Base-by-base conservation (phyloP, 2,797 vertebrate genomes). In the Acomys russatus region DNA sequence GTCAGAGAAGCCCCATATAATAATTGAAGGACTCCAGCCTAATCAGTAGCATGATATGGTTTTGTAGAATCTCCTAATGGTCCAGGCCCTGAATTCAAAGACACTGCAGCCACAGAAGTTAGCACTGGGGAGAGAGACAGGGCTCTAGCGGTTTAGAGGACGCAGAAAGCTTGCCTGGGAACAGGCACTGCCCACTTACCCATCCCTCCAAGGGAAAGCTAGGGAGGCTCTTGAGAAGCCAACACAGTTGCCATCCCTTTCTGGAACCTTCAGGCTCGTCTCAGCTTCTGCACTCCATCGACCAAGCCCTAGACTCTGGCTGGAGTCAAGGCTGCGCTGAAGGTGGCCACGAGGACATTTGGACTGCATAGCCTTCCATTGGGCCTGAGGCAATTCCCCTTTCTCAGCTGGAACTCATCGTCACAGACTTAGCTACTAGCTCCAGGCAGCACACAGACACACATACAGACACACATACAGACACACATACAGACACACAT, bases 301-400 rank as follows among this genome's bases (percentile, higher is more conserved):
- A 10, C 49, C 66, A 76, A 95, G 8, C 51, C 95, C 84, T 79
- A 59, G 25, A 9, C 85, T 63, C 35, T 92, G 73, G 96, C 91
- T 54, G 68, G 90, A 73, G 78, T n/a, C 66, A 92, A 73, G 70
- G 56, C 56, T 2, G 59, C 30, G 18, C 78, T 78, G 94, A 73
- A 87, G 89, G 61, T 6, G 30, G 91, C 20, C 86, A 84, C 86
- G 28, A 91, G 84, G 38, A 35, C 51, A 80, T 87, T 90, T 70
- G 30, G 56, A 9, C 92, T 95, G 78, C 33, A 78, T 66, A 83
- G 38, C 87, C 64, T 98, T 97, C 92, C 96, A 97, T 95, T 95
- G 97, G 95, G 94, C 89, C 73, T 44, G 90, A 95, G 35, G 71
- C 23, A 92, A 49, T 38, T 90, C 44, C 35, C 91, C 93, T 90